A percentile compares a stretch with the other conserved stretches of the same genome.
phyloP scores from a whole-genome alignment of 2,113 vertebrate genomes.

The Ardeotis arabs region DNA sequence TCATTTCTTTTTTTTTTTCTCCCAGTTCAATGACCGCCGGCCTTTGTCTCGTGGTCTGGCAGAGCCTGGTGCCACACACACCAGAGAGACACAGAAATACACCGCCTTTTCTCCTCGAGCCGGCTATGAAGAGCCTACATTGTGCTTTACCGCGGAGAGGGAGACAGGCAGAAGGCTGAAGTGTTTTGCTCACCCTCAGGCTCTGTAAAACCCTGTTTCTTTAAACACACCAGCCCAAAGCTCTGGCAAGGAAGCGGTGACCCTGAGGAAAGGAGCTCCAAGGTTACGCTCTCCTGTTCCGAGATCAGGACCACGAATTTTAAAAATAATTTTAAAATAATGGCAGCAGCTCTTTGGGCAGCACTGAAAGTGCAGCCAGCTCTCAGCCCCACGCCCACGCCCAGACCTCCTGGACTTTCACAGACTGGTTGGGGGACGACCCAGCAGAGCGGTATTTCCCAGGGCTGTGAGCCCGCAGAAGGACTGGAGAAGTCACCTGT shows the following conservation, averaged over 20 bases:
- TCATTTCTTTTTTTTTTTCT: background rate
- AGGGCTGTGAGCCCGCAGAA: background rate
- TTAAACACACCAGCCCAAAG: background rate
- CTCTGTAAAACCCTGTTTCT: background rate
- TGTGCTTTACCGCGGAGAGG: background rate
- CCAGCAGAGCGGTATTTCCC: background rate
- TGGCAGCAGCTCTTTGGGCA: background rate
- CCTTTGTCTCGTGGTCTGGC: conserved; percentile 5
- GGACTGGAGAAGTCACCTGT: background rate
- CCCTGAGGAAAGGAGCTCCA: background rate
- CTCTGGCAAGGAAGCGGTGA: background rate
- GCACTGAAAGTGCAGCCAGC: background rate
- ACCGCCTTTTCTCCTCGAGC: background rate
- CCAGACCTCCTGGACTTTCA: background rate
- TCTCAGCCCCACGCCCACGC: background rate
- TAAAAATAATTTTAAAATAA: background rate
- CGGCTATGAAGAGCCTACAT: background rate
- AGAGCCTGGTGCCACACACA: conserved; percentile 20
- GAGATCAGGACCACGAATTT: background rate
- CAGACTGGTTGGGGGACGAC: background rate
- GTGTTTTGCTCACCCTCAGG: background rate
- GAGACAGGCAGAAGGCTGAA: background rate
- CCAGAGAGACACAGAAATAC: background rate
- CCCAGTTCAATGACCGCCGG: background rate
- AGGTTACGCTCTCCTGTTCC: background rate